These are phyloP conservation scores for Rhynchonema sp. DNA, from an alignment of 2,888 invertebrate genomes.

Conservation along the genomic window DNA sequence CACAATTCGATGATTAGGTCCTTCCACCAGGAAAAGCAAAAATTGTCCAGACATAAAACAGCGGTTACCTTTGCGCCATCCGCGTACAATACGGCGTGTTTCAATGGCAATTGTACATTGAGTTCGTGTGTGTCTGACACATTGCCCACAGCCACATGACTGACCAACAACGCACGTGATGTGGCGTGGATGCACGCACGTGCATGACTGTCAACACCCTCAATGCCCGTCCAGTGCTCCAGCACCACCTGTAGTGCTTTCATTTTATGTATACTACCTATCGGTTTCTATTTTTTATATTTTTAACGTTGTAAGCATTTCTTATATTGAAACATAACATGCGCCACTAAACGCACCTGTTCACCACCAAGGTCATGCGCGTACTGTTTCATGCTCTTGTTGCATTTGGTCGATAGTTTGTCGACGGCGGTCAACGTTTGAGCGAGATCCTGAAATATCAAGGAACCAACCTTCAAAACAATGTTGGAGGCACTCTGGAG, in stretches of 20 bases:
- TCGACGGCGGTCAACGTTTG: not conserved
- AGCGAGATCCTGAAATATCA: not conserved
- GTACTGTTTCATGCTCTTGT: not conserved
- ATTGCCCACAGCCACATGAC: not conserved
- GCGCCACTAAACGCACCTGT: not conserved
- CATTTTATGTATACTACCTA: too few species aligned
- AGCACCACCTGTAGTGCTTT: not conserved
- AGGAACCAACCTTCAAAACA: too few species aligned
- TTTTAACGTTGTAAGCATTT: too few species aligned
- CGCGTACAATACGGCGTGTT: not conserved
- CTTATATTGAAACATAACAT: too few species aligned
- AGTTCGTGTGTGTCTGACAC: not conserved
- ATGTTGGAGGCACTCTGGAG: too few species aligned
- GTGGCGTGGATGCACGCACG: not conserved
- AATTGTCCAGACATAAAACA: too few species aligned
- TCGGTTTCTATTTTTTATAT: too few species aligned
- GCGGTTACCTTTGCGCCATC: not conserved
- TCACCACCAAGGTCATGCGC: not conserved
- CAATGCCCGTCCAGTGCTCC: not conserved
- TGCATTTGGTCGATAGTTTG: not conserved
- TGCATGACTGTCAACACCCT: not conserved
- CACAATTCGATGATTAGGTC: not conserved
- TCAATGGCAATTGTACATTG: not conserved
- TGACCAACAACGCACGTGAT: not conserved
- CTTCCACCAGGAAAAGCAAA: too few species aligned